Evolutionary conservation across 2,797 vertebrate genomes (phyloP), one percentile per base, ranked within the genome.

Genomic region (Psittacula derbiana): DNA sequence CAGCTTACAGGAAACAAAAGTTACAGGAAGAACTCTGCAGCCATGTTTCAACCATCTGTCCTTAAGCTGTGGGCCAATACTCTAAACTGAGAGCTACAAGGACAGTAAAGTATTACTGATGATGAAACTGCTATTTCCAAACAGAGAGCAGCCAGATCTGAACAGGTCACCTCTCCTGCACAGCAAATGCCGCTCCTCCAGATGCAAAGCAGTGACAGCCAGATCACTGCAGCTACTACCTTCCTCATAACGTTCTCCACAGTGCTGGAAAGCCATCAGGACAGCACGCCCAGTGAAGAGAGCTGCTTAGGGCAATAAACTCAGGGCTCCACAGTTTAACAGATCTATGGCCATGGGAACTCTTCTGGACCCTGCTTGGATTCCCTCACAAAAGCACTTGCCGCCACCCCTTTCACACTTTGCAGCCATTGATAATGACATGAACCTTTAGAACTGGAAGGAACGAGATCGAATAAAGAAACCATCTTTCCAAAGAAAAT

Each of bases 341-440:
- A 41, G 12, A 24, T 12, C 43, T 36, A 25, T 0, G 6, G 38
- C 9, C 50, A 6, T 0, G 2, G 44, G 24, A 71, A 73, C 9
- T 33, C 65, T 33, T 23, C 6, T 5, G 17, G n/a, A 38, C 60
- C 60, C 58, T 15, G 8, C 36, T 4, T 30, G 11, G 21, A 36
- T 49, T 75, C 49, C 69, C 24, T n/a, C 62, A 53, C 50, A 57
- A 41, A 52, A 65, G 27, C 36, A 27, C 16, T 47, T 53, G 41
- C 21, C 31, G 41, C 7, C 46, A 47, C 2, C 4, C 20, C 19
- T 52, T 27, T 40, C 58, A 69, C 7, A 3, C 41, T 12, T 64
- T 19, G 20, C 60, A 70, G 55, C 8, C 80, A 36, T 16, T 57
- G 44, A 28, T 16, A 69, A 36, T 0, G 0, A 71, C 0, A 86